Conservation (phyloP, 2,113 vertebrate genomes). For the Scortum barcoo region DNA sequence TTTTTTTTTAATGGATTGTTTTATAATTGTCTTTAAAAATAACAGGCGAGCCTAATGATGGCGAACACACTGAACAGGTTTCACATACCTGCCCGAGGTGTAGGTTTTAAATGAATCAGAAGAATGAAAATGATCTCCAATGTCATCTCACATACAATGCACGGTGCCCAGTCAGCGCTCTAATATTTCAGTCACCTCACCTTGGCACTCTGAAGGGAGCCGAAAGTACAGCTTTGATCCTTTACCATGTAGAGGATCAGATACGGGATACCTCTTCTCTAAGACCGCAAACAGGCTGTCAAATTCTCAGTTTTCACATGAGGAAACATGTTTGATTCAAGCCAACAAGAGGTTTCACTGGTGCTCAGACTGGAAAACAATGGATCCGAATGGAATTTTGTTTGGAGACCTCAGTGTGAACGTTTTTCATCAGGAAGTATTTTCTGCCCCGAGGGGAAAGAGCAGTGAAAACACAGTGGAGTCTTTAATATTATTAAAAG, state of each 20-base stretch:
- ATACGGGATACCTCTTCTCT: not conserved
- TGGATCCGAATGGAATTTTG: not conserved
- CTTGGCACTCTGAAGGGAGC: not conserved
- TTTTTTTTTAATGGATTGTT: too few relatives aligned
- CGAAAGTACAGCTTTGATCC: not conserved
- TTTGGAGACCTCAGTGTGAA: not conserved
- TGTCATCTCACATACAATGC: not conserved
- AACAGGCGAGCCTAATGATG: not conserved
- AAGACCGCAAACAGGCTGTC: not conserved
- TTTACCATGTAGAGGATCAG: not conserved
- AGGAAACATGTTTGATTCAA: not conserved
- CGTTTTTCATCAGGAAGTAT: not conserved
- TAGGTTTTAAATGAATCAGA: not conserved
- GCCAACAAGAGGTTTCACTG: not conserved
- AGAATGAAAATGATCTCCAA: not conserved
- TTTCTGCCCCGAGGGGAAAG: not conserved
- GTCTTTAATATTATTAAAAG: not conserved
- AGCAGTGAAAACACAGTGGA: not conserved
- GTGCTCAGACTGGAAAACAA: not conserved
- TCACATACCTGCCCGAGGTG: not conserved
- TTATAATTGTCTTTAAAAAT: too few relatives aligned
- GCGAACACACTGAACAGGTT: constrained; percentile 4
- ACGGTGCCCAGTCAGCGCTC: not conserved
- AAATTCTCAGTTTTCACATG: not conserved
- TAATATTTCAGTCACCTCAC: constrained; percentile 12